Evolutionary conservation across 1,140 invertebrate genomes (phyloP).

Genomic region (Brachionus paranguensis): DNA sequence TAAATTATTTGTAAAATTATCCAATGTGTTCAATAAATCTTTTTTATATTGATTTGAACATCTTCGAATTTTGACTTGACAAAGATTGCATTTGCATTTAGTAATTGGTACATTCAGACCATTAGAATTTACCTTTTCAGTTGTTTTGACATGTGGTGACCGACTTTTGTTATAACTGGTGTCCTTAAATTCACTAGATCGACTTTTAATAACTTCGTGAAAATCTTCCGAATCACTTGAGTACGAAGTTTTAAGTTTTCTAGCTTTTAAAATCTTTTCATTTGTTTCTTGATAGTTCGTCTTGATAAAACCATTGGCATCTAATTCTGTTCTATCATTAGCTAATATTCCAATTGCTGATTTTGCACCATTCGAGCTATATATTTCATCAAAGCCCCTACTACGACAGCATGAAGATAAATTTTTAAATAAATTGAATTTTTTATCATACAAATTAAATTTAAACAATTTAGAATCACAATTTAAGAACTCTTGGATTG

Average conservation of each 20-base stretch:
- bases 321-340: background rate
- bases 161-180: background rate
- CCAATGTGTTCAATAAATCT: background rate
- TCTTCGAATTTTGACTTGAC: background rate
- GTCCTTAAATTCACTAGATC: background rate
- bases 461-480: background rate
- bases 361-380: background rate
- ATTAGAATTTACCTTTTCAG: background rate
- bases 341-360: background rate
- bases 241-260: background rate
- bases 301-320: background rate
- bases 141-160: background rate
- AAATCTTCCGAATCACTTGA: background rate
- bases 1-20: constrained; percentile 7
- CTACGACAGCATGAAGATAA: background rate
- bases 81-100: constrained; percentile 8
- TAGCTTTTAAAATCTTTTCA: background rate
- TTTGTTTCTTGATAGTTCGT: background rate
- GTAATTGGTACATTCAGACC: background rate
- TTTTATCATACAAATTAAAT: background rate
- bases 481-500: background rate
- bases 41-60: background rate
- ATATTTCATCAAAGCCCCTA: background rate
- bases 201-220: background rate
- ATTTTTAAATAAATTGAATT: background rate